Conservation (phyloP, 2,888 invertebrate genomes). For the Chaetogeoica ovagalla region DNA sequence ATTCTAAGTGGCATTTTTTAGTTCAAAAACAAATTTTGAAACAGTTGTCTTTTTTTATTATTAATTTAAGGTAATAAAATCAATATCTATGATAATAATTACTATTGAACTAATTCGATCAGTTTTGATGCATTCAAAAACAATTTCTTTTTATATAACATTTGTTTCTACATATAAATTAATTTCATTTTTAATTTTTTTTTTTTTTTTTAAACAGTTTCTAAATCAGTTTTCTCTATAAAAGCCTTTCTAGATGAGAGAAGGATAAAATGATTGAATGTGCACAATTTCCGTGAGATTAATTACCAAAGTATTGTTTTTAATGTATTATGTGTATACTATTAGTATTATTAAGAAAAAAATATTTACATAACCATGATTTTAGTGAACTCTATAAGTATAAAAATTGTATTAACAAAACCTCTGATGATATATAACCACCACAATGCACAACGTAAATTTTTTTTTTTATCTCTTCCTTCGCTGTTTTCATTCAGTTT, state of each 20-base stretch:
- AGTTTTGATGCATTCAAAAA: background rate
- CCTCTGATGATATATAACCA: slow-evolving; percentile 21
- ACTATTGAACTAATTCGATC: slow-evolving; percentile 39
- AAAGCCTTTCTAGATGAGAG: slow-evolving; percentile 13
- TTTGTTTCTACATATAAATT: slow-evolving; percentile 35
- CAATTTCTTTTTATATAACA: slow-evolving; percentile 25
- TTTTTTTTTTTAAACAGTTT: background rate
- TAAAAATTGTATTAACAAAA: slow-evolving; percentile 31
- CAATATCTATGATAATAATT: slow-evolving; percentile 32
- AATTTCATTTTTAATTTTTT: background rate
- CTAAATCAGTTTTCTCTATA: background rate
- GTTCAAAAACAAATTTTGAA: slow-evolving; percentile 33
- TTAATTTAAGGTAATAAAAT: slow-evolving; percentile 30
- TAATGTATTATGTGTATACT: slow-evolving; percentile 50
- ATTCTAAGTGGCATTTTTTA: slow-evolving; percentile 38
- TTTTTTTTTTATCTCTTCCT: slow-evolving; percentile 45
- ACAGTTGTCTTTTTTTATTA: slow-evolving; percentile 27
- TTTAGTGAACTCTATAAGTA: slow-evolving; percentile 41
- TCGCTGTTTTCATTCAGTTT: slow-evolving; percentile 48
- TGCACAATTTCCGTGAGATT: slow-evolving; percentile 48
- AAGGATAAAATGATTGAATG: slow-evolving; percentile 39
- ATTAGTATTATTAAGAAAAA: slow-evolving; percentile 45
- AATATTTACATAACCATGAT: slow-evolving; percentile 46
- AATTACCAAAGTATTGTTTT: slow-evolving; percentile 51
- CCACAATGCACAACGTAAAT: slow-evolving; percentile 39